Evolutionary conservation across 1,140 invertebrate species (phyloP).

Genomic region (Ceratitis capitata): DNA sequence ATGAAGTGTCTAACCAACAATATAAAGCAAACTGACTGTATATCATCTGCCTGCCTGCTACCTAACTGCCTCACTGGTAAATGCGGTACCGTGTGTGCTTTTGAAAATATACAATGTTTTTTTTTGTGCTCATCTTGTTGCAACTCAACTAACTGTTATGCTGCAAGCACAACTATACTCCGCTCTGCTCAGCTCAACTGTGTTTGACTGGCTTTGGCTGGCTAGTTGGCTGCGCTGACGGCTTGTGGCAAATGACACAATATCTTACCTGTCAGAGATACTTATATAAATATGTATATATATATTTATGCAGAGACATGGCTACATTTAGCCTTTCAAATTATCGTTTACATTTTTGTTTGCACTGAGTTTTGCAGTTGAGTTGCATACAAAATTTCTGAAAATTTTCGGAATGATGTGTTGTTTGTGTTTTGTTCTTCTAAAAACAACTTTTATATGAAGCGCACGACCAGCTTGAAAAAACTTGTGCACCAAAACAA

Average conservation of each 20-base stretch:
- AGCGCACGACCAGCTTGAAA: too few relatives aligned
- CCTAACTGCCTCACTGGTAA: background rate
- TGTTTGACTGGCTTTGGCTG: background rate
- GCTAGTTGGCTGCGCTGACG: background rate
- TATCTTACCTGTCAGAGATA: background rate
- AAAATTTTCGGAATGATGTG: background rate
- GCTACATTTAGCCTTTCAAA: background rate
- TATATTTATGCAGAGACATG: too few relatives aligned
- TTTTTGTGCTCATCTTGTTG: background rate
- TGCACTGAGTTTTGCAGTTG: background rate
- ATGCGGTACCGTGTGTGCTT: background rate
- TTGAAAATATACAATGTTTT: too few relatives aligned
- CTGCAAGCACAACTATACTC: background rate
- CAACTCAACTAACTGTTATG: slow-evolving; percentile 4
- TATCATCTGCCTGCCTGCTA: background rate
- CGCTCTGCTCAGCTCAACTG: background rate
- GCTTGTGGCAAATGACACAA: slow-evolving; percentile 3
- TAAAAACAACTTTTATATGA: too few relatives aligned
- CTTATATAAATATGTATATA: too few relatives aligned
- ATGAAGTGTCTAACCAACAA: slow-evolving; percentile 21
- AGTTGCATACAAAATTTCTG: background rate
- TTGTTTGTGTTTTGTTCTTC: background rate
- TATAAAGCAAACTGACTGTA: background rate
- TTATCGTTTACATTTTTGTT: background rate
- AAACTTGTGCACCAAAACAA: background rate